phyloP scores from a whole-genome alignment of 2,888 invertebrate genomes.

The Caenorhabditis uteleia region DNA sequence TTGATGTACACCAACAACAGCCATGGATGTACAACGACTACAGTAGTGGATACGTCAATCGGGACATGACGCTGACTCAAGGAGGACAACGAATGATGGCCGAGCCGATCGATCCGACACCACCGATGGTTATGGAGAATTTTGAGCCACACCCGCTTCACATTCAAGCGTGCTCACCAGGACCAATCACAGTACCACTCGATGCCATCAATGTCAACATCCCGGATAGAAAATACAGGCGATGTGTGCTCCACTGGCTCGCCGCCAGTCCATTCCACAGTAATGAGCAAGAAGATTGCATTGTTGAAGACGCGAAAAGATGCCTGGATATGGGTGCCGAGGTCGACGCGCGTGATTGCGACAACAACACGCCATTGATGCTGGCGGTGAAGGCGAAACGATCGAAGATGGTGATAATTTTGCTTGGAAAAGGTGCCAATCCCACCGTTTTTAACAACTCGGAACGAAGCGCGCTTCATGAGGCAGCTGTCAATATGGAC shows the following conservation, averaged over 20 bases:
- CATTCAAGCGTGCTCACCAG: conserved; percentile 11
- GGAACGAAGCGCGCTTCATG: conserved; percentile 50
- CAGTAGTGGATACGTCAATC: conserved; percentile 1
- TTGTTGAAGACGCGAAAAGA: conserved; percentile 4
- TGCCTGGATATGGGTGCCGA: conserved; percentile 18
- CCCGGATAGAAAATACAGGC: conserved; percentile 4
- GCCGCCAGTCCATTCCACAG: conserved; percentile 6
- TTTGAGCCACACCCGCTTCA: conserved; percentile 2
- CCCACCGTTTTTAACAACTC: conserved; percentile 46
- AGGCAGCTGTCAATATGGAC: conserved; percentile 42
- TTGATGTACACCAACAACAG: neutral
- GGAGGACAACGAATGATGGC: too few species aligned
- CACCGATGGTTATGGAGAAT: conserved; percentile 14
- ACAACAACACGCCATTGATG: conserved; percentile 32
- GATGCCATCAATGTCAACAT: conserved; percentile 9
- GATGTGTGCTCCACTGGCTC: conserved; percentile 24
- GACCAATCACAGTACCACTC: conserved; percentile 4
- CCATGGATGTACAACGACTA: conserved; percentile 4
- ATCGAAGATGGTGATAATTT: neutral
- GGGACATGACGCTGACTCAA: too few species aligned
- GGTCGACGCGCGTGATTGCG: conserved; percentile 19
- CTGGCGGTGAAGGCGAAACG: conserved; percentile 21
- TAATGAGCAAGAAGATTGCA: conserved; percentile 10
- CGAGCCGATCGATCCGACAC: too few species aligned
- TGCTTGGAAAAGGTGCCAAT: conserved; percentile 23